These are phyloP conservation scores for Mastigias papua DNA, from an alignment of 30 jellyfish, hydroid and myxozoan genomes.

Conservation along the genomic window DNA sequence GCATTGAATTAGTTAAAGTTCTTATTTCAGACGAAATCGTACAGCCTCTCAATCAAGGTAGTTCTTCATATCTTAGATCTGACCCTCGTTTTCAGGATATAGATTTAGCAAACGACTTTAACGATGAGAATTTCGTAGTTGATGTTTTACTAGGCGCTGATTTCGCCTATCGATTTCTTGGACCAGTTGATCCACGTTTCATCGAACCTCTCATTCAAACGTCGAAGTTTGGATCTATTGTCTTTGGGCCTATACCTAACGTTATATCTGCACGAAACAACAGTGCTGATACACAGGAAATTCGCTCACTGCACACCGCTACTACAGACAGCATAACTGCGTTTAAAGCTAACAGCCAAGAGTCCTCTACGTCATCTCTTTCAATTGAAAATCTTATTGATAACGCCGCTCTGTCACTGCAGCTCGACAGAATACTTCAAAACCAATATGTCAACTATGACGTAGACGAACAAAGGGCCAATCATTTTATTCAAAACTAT, in stretches of 20 bases:
- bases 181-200: slow-evolving; percentile 3
- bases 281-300: slow-evolving; percentile 3
- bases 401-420: slow-evolving; percentile 14
- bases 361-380: not conserved
- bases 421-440: slow-evolving; percentile 19
- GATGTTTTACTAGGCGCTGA: slow-evolving; percentile 53
- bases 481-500: slow-evolving; percentile 16
- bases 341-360: not conserved
- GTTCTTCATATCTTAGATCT: not conserved
- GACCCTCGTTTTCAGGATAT: slow-evolving; percentile 52
- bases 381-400: slow-evolving; percentile 17
- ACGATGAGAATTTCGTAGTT: slow-evolving; percentile 4
- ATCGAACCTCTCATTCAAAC: slow-evolving; percentile 8
- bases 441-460: slow-evolving; percentile 6
- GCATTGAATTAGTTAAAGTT: slow-evolving; percentile 17
- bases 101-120: slow-evolving; percentile 30
- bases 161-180: slow-evolving; percentile 56
- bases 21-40: slow-evolving; percentile 35
- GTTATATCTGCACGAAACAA: not conserved
- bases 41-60: slow-evolving; percentile 15
- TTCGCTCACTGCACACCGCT: not conserved
- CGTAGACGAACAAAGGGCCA: slow-evolving; percentile 14
- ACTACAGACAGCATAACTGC: not conserved
- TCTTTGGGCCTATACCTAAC: slow-evolving; percentile 42
- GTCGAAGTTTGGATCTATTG: slow-evolving; percentile 29